A percentile compares a stretch with the other conserved stretches of the same genome.
These are phyloP conservation scores for Epizoanthus rinbou DNA, from an alignment of 92 coral and sea anemone genomes.

Conservation along the genomic window DNA sequence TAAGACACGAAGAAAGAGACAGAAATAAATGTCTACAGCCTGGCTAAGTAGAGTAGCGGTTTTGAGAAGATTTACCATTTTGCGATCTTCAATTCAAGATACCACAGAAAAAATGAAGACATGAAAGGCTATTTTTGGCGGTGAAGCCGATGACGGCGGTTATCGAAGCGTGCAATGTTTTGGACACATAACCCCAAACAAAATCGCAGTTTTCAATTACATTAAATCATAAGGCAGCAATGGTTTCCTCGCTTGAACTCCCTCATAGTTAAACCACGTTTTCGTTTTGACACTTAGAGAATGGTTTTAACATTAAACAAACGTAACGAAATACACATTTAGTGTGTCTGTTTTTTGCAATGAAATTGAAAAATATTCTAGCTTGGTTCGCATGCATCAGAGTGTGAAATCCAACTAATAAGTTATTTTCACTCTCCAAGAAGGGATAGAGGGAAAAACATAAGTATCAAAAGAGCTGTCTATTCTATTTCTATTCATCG, in stretches of 20 bases:
- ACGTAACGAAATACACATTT: constrained; percentile 5
- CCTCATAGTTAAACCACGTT: background rate
- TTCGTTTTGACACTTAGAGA: constrained; percentile 6
- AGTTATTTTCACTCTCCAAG: background rate
- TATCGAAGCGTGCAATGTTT: constrained; percentile 26
- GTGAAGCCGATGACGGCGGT: background rate
- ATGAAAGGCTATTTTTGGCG: background rate
- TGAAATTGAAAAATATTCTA: background rate
- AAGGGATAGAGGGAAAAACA: background rate
- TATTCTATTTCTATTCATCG: no score
- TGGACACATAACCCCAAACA: constrained; percentile 31
- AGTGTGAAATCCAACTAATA: background rate
- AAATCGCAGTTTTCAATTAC: constrained; percentile 14
- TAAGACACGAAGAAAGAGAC: no score
- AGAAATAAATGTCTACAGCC: no score
- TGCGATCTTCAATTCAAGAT: no score
- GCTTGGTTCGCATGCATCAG: background rate
- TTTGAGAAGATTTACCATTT: no score
- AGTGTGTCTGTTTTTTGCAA: background rate
- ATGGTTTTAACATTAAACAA: background rate
- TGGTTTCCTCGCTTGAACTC: constrained; percentile 22
- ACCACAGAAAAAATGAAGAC: no score
- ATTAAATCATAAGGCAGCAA: constrained; percentile 36
- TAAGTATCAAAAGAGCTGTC: background rate
- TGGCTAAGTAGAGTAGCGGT: no score